Percentiles rank a stretch among this genome's conserved stretches.
Evolutionary conservation across 1,140 invertebrate genomes (phyloP).

Genomic region (Galendromus occidentalis): DNA sequence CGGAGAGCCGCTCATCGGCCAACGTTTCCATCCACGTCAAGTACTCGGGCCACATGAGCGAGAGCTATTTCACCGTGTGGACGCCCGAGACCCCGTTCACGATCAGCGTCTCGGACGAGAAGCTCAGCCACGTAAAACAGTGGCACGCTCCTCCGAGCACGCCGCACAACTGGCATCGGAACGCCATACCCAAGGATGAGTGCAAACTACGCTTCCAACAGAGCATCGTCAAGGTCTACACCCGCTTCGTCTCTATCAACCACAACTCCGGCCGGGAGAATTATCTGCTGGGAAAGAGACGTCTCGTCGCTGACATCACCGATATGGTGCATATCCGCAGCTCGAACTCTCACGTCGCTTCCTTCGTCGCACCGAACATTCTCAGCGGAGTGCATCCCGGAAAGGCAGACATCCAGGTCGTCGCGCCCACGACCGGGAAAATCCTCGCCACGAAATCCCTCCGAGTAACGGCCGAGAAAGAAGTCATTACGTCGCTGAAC

Average conservation of each 20-base stretch:
- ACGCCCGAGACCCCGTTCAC: slow-evolving; percentile 85
- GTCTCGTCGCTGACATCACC: slow-evolving; percentile 67
- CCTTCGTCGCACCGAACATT: slow-evolving; percentile 30
- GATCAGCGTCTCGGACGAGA: slow-evolving; percentile 61
- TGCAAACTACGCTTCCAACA: slow-evolving; percentile 56
- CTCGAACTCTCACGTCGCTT: slow-evolving; percentile 49
- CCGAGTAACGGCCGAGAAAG: slow-evolving; percentile 70
- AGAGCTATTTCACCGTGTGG: slow-evolving; percentile 80
- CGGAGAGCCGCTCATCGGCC: slow-evolving; percentile 76
- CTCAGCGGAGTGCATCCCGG: neutral
- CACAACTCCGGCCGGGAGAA: slow-evolving; percentile 73
- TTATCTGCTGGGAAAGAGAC: slow-evolving; percentile 57
- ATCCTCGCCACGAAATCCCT: slow-evolving; percentile 78
- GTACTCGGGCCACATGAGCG: slow-evolving; percentile 70
- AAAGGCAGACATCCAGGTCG: slow-evolving; percentile 66
- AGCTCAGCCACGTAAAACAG: slow-evolving; percentile 72
- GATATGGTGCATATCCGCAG: slow-evolving; percentile 63
- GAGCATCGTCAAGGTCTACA: slow-evolving; percentile 66
- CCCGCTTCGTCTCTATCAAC: slow-evolving; percentile 66
- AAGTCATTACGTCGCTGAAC: slow-evolving; percentile 52
- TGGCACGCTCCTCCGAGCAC: slow-evolving; percentile 27
- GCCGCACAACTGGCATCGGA: neutral
- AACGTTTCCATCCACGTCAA: slow-evolving; percentile 84
- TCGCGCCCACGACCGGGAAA: slow-evolving; percentile 72
- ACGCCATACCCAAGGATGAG: neutral